These are phyloP conservation scores for Eptatretus atami DNA, from an alignment of 2,797 vertebrate genomes.

Conservation along the genomic window DNA sequence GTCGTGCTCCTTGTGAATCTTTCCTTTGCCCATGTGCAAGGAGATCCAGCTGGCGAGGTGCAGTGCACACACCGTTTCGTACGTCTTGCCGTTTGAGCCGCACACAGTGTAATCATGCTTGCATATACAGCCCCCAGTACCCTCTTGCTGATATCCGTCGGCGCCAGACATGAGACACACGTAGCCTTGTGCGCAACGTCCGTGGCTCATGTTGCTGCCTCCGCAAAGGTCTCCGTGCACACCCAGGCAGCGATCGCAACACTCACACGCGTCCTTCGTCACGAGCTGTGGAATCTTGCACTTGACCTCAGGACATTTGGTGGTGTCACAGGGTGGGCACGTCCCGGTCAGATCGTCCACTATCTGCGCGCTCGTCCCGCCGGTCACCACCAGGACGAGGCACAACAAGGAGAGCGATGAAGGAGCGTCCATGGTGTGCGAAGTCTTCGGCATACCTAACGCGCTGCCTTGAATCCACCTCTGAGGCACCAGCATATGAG, in stretches of 20 bases:
- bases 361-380: too few species aligned
- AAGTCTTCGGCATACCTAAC: too few species aligned
- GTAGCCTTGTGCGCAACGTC: constrained; percentile 16
- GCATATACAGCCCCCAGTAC: constrained; percentile 14
- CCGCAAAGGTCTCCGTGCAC: constrained; percentile 16
- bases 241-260: constrained; percentile 15
- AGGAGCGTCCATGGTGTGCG: too few species aligned
- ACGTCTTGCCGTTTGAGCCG: constrained; percentile 17
- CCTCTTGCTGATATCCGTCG: constrained; percentile 6
- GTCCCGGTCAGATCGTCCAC: background rate
- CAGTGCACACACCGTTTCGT: constrained; percentile 16
- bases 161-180: constrained; percentile 14
- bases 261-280: constrained; percentile 16
- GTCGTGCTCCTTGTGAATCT: constrained; percentile 14
- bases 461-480: too few species aligned
- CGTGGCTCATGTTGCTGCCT: constrained; percentile 10
- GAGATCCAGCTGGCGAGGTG: constrained; percentile 13
- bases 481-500: too few species aligned
- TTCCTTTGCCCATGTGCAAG: constrained; percentile 9
- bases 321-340: constrained; percentile 13
- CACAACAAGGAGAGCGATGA: too few species aligned
- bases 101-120: constrained; percentile 17
- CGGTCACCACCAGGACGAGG: too few species aligned
- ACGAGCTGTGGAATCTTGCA: constrained; percentile 14
- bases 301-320: constrained; percentile 10